A percentile compares a stretch with the other conserved stretches of the same genome.
These are phyloP conservation scores for Mythimna loreyi DNA, from an alignment of 2,888 invertebrate genomes.

Conservation along the genomic window DNA sequence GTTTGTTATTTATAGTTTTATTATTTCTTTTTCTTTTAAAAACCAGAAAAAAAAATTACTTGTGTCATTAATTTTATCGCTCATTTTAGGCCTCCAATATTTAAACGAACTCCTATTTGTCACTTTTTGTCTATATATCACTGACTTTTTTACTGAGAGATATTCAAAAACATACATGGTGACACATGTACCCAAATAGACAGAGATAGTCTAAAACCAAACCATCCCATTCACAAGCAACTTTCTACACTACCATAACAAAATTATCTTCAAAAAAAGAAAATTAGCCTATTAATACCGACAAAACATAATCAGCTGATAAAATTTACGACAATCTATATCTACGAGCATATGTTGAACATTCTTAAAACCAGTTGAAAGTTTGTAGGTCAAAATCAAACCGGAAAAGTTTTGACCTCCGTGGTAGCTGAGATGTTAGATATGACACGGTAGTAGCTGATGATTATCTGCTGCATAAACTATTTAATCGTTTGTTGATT, in stretches of 20 bases:
- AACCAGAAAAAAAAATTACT: no score
- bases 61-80: no score
- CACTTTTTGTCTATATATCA: background rate
- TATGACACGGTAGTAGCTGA: slow-evolving; percentile 42
- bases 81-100: background rate
- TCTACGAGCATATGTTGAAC: slow-evolving; percentile 47
- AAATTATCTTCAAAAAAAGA: slow-evolving; percentile 47
- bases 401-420: slow-evolving; percentile 53
- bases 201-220: slow-evolving; percentile 7
- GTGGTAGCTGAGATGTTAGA: slow-evolving; percentile 32
- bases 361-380: slow-evolving; percentile 56
- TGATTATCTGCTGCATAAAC: slow-evolving; percentile 21
- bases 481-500: slow-evolving; percentile 7
- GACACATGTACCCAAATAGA: no score
- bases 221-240: slow-evolving; percentile 28
- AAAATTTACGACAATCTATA: slow-evolving; percentile 61
- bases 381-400: slow-evolving; percentile 57
- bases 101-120: background rate
- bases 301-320: slow-evolving; percentile 62
- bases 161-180: no score
- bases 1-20: no score
- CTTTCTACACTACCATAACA: slow-evolving; percentile 55
- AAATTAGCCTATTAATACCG: slow-evolving; percentile 61
- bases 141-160: background rate
- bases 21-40: no score